Percentiles rank a stretch among this genome's conserved stretches.
Conservation (phyloP, 1,140 invertebrate genomes). For the Platyscapa corneri region DNA sequence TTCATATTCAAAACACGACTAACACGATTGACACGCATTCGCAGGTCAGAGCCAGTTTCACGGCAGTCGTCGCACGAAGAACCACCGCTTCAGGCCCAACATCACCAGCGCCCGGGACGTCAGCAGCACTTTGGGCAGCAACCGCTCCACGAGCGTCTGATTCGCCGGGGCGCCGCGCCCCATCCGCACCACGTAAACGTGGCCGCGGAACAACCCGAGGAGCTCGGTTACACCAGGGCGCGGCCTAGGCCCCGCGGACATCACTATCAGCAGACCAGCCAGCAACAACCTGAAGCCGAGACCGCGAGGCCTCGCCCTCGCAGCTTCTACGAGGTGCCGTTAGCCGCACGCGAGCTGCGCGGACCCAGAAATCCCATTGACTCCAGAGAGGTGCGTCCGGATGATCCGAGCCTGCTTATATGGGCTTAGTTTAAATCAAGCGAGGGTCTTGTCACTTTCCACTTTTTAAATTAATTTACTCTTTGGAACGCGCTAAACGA, state of each 20-base stretch:
- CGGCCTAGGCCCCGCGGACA: constrained; percentile 59
- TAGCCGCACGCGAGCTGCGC: constrained; percentile 64
- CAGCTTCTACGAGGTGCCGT: constrained; percentile 70
- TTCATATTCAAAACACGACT: not conserved
- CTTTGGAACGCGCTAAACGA: too few species aligned
- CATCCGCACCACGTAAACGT: constrained; percentile 27
- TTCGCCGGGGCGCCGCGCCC: constrained; percentile 42
- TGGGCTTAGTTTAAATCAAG: too few species aligned
- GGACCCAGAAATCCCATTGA: constrained; percentile 65
- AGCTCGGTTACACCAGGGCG: constrained; percentile 60
- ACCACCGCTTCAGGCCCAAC: constrained; percentile 34
- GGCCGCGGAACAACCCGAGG: constrained; percentile 58
- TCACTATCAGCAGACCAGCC: not conserved
- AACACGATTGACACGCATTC: not conserved
- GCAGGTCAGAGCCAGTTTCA: constrained; percentile 47
- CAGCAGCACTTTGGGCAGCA: constrained; percentile 41
- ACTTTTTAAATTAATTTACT: too few species aligned
- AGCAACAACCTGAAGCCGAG: constrained; percentile 61
- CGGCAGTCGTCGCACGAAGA: constrained; percentile 50
- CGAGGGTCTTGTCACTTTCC: too few species aligned
- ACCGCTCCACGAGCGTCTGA: constrained; percentile 46
- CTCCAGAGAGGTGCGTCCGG: constrained; percentile 61
- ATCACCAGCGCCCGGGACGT: not conserved
- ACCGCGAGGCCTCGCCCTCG: constrained; percentile 66
- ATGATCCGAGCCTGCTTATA: not conserved